These are phyloP conservation scores for Phacellophora camtschatica DNA, from an alignment of 30 jellyfish, hydroid and myxozoan species.

Conservation along the genomic window DNA sequence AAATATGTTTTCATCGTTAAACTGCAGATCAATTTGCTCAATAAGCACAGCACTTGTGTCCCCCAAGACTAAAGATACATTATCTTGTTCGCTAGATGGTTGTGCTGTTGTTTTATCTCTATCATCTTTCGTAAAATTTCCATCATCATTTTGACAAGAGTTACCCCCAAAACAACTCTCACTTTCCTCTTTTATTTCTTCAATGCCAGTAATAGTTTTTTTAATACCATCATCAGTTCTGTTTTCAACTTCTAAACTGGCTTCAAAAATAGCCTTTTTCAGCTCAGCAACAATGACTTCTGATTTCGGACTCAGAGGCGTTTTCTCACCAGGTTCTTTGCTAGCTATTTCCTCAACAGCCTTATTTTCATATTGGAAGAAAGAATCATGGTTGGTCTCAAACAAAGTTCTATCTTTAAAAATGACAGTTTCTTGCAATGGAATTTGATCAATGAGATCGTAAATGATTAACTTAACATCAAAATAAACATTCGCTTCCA, in stretches of 20 bases:
- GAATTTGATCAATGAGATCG: background rate
- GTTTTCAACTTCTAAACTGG: conserved; percentile 34
- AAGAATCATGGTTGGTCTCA: background rate
- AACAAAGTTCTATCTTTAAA: background rate
- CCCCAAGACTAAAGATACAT: background rate
- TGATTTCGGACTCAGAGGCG: conserved; percentile 46
- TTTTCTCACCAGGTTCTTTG: background rate
- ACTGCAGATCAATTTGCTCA: background rate
- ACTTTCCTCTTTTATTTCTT: background rate
- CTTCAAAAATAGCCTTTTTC: conserved; percentile 40
- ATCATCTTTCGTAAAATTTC: no score
- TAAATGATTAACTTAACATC: background rate
- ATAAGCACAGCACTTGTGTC: background rate
- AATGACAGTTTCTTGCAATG: background rate
- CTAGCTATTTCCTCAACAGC: background rate
- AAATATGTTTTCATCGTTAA: no score
- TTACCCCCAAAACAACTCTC: no score
- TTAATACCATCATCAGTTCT: background rate
- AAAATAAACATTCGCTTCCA: background rate
- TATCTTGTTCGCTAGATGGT: background rate
- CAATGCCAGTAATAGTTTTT: background rate
- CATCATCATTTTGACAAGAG: no score
- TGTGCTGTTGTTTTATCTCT: background rate
- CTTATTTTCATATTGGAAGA: background rate
- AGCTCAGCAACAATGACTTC: conserved; percentile 48